These are phyloP conservation scores for Phylloscopus collybita DNA, from an alignment of 2,797 vertebrate species.

Conservation along the genomic window DNA sequence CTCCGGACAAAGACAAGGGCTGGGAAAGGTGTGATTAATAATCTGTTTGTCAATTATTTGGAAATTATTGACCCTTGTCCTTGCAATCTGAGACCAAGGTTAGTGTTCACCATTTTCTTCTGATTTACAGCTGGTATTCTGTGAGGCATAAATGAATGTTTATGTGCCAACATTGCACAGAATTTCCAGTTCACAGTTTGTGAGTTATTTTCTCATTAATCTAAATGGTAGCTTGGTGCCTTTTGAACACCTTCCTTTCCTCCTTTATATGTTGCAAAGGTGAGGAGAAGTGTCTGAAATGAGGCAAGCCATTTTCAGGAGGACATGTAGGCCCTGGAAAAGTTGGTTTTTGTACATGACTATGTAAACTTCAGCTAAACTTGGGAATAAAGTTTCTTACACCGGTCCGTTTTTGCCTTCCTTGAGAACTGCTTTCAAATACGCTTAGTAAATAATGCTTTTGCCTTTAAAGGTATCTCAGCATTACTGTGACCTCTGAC, in stretches of 20 bases:
- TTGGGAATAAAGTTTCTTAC: background rate
- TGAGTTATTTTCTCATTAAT: background rate
- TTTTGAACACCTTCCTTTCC: background rate
- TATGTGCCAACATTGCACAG: background rate
- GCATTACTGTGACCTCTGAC: background rate
- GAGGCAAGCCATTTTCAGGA: background rate
- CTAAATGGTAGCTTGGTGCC: background rate
- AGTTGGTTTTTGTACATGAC: background rate
- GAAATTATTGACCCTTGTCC: background rate
- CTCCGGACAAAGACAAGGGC: background rate
- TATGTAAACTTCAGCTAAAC: background rate
- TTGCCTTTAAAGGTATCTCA: background rate
- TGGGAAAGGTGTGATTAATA: background rate
- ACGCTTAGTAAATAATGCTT: background rate
- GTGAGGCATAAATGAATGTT: background rate
- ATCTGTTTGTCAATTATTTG: background rate
- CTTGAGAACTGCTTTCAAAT: background rate
- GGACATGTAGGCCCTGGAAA: rapidly evolving
- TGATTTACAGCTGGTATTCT: background rate
- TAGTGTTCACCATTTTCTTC: background rate
- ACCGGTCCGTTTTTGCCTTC: background rate
- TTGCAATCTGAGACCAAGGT: background rate
- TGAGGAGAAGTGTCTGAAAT: background rate
- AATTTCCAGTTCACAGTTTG: background rate
- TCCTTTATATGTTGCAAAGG: background rate